Conservation (phyloP, 2,888 invertebrate species). For the Osmoderma eremita region DNA sequence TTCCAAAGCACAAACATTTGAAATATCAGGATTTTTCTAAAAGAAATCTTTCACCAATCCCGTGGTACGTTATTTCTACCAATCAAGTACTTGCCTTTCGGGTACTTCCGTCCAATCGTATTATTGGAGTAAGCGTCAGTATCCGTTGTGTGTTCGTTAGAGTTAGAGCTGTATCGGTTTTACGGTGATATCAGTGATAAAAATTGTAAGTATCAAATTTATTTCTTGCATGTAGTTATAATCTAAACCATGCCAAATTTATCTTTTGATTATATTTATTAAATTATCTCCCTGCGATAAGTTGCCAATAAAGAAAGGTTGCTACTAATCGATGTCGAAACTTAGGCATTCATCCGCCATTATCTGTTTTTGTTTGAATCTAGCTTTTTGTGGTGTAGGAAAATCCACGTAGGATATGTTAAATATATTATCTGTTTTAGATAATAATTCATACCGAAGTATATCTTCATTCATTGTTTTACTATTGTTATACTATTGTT, state of each 20-base stretch:
- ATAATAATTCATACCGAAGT: too few species aligned
- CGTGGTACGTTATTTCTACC: constrained; percentile 49
- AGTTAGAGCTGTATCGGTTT: not conserved
- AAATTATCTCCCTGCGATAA: not conserved
- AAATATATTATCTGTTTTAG: not conserved
- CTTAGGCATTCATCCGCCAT: constrained; percentile 44
- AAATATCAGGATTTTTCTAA: constrained; percentile 26
- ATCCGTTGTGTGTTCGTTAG: constrained; percentile 33
- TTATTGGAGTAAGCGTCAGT: constrained; percentile 49
- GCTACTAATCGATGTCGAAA: constrained; percentile 39
- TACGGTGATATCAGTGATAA: constrained; percentile 14
- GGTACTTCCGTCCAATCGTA: constrained; percentile 46
- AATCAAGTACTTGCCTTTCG: constrained; percentile 46
- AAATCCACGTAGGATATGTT: not conserved
- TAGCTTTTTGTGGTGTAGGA: constrained; percentile 13
- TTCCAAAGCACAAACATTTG: constrained; percentile 39
- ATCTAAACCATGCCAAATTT: not conserved
- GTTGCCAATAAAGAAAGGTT: not conserved
- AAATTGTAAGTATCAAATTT: constrained; percentile 39
- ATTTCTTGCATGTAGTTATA: constrained; percentile 1
- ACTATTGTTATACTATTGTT: too few species aligned
- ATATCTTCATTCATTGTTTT: too few species aligned
- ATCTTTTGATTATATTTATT: not conserved
- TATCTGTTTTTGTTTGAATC: constrained; percentile 46
- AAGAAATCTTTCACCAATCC: constrained; percentile 46